Evolutionary conservation across 2,888 invertebrate species (phyloP), one percentile per base, ranked within the genome.

Genomic region (Spilosoma lubricipeda): DNA sequence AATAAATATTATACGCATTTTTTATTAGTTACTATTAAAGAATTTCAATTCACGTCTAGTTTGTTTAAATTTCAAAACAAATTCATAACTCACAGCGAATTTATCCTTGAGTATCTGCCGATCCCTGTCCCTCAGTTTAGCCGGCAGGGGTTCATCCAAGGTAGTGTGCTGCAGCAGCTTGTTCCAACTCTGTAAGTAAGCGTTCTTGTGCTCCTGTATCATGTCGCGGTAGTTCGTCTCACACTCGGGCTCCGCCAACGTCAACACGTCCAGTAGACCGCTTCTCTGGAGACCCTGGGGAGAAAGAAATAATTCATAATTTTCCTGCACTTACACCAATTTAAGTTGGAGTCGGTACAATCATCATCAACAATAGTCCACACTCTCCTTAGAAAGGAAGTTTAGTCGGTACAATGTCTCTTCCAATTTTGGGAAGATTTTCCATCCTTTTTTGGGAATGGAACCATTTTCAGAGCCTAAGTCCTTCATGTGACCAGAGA

Each of bases 211-310:
- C 79, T 98, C 98, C 75, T 97, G 96, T 83, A 99, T 98, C 95
- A 99, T 98, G 88, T 98, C 98, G 79, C 98, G 96, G 91, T 99
- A 99, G 86, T 97, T 98, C 80, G 97, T 96, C 89, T 98, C 98
- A 86, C 99, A 98, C 70, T 98, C 98, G 0, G 98, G 98, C 91
- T 99, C 99, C 0, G 98, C 97, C 77, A 98, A 93, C 78, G 97
- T 96, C 70, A 99, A 97, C 74, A 99, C 95, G 84, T 98, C 98
- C 87, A 99, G 94, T 7, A 99, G 94, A 33, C 97, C 97, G 77
- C 98, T 98, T 83, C 98, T 97, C 85, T 98, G 98, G 39, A 99
- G 95, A 18, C 99, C 98, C 95, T 98, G 83, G 8, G 67, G 15
- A 3, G 15, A 45, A 15, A 27, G 59, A 67, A 33, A 3, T 18